phyloP scores from a whole-genome alignment of 2,797 vertebrate species.

The Characodon lateralis region DNA sequence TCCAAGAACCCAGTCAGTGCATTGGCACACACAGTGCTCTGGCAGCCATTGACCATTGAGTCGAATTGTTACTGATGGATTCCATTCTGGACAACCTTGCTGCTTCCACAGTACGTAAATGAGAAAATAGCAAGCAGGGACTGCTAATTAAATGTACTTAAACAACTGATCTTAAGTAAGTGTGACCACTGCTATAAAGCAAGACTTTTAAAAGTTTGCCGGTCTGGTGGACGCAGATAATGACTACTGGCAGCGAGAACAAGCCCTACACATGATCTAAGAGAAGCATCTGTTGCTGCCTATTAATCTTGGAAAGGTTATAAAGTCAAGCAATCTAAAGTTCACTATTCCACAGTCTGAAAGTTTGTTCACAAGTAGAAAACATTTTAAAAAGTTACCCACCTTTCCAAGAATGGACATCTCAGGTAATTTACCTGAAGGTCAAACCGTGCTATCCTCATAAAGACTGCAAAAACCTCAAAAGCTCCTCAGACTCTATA shows the following conservation, averaged over 20 bases:
- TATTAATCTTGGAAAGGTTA: background rate
- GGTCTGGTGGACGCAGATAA: background rate
- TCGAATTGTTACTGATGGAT: background rate
- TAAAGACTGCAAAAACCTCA: background rate
- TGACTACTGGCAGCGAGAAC: background rate
- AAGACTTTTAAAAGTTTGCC: background rate
- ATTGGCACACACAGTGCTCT: background rate
- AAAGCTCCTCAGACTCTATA: background rate
- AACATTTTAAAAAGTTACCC: background rate
- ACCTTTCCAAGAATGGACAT: background rate
- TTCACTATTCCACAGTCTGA: background rate
- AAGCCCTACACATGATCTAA: background rate
- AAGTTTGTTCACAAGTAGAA: background rate
- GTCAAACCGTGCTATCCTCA: background rate
- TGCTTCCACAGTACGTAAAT: background rate
- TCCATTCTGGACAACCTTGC: background rate
- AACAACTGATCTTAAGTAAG: background rate
- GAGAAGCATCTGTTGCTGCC: background rate
- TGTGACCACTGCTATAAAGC: background rate
- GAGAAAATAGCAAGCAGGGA: background rate
- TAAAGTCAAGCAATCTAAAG: background rate
- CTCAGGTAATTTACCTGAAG: background rate
- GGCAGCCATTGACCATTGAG: background rate
- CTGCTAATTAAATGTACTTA: background rate
- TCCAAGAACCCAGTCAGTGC: background rate